A percentile compares a stretch with the other conserved stretches of the same genome.
Evolutionary conservation across 2,888 invertebrate genomes (phyloP).

Genomic region (Heliconius sara): DNA sequence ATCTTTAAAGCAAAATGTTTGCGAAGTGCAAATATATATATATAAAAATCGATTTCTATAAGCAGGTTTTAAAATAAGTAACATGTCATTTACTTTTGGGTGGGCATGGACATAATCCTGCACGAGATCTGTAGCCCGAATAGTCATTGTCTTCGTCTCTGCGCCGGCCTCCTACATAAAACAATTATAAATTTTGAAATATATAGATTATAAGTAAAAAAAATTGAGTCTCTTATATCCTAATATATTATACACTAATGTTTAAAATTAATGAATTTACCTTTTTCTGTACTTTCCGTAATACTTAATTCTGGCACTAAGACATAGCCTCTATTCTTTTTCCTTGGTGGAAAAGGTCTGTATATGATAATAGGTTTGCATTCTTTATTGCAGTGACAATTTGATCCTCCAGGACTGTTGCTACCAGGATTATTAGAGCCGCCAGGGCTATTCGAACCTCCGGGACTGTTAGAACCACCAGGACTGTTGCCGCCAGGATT

Average conservation of each 20-base stretch:
- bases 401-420: background rate
- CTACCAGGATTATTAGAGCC: background rate
- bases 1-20: no score
- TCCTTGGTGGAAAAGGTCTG: background rate
- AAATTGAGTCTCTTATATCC: no score
- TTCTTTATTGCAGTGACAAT: background rate
- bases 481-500: background rate
- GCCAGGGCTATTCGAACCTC: background rate
- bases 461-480: background rate
- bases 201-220: no score
- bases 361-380: constrained; percentile 39
- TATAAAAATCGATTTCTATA: background rate
- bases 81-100: background rate
- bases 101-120: constrained; percentile 34
- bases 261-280: background rate
- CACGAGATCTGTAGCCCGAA: constrained; percentile 32
- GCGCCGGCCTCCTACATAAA: background rate
- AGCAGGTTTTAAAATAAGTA: background rate
- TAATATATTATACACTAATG: no score
- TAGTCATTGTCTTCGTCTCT: background rate
- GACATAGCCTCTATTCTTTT: constrained; percentile 8
- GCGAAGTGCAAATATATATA: no score
- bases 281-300: constrained; percentile 11
- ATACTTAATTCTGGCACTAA: constrained; percentile 33
- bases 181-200: no score